A percentile compares a stretch with the other conserved stretches of the same genome.
Conservation (phyloP, 2,797 vertebrate genomes). For the Argentina silus region DNA sequence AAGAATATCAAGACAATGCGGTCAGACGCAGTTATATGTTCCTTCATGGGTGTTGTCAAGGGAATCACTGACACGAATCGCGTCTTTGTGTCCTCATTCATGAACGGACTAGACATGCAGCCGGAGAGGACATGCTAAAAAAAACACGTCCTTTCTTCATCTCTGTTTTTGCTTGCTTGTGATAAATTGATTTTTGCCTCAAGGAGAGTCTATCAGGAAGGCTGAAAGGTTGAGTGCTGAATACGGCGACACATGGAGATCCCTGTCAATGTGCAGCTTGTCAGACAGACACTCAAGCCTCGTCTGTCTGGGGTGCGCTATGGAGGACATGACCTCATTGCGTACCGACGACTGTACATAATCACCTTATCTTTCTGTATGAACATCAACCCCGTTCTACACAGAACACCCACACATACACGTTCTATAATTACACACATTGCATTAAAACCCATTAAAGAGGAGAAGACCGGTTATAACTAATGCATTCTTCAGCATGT, state of each 20-base stretch:
- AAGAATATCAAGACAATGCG: constrained; percentile 39
- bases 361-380: neutral
- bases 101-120: constrained; percentile 27
- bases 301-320: constrained; percentile 29
- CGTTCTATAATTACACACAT: too few relatives aligned
- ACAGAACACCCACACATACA: neutral
- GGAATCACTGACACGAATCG: constrained; percentile 58
- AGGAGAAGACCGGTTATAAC: too few relatives aligned
- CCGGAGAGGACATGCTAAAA: constrained; percentile 39
- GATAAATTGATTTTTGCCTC: constrained; percentile 69
- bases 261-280: constrained; percentile 49
- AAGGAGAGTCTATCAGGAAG: constrained; percentile 48
- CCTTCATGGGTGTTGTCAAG: constrained; percentile 53
- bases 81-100: constrained; percentile 40
- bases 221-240: constrained; percentile 68
- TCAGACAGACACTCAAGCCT: constrained; percentile 65
- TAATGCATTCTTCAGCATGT: too few relatives aligned
- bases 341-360: neutral
- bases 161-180: constrained; percentile 37
- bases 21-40: constrained; percentile 38
- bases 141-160: constrained; percentile 18
- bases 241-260: constrained; percentile 39
- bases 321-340: constrained; percentile 68
- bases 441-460: too few relatives aligned
- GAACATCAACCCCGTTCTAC: neutral